Percentiles rank a stretch among this genome's conserved stretches.
These are phyloP conservation scores for Coremacera marginata DNA, from an alignment of 2,888 invertebrate species.

Conservation along the genomic window DNA sequence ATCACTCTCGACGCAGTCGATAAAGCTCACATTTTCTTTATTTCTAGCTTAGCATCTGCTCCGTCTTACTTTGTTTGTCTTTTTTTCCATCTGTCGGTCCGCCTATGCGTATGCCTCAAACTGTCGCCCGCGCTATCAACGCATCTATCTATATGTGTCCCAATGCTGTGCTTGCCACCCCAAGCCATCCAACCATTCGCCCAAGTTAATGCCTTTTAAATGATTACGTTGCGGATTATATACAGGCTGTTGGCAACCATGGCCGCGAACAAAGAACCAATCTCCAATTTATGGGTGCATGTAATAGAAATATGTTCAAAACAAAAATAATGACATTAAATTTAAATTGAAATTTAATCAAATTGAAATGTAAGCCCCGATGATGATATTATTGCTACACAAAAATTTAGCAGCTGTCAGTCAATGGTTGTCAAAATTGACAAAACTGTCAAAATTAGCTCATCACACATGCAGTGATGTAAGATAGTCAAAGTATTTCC, in stretches of 20 bases:
- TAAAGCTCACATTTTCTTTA: constrained; percentile 25
- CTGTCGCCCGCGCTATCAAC: constrained; percentile 10
- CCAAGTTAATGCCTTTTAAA: constrained; percentile 27
- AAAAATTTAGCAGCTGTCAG: not conserved
- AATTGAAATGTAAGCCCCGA: not conserved
- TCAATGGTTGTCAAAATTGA: constrained; percentile 21
- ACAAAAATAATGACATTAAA: not conserved
- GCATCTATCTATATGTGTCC: not conserved
- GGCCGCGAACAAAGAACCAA: not conserved
- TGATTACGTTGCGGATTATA: constrained; percentile 21
- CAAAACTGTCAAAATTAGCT: constrained; percentile 18
- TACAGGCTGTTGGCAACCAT: not conserved
- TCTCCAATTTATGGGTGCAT: not conserved
- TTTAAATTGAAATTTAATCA: not conserved
- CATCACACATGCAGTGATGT: not conserved
- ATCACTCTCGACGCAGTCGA: constrained; percentile 25
- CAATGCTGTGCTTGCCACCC: not conserved
- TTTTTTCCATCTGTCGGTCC: not conserved
- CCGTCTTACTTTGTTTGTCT: not conserved
- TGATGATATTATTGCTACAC: not conserved
- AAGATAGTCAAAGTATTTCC: constrained; percentile 23
- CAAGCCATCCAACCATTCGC: not conserved
- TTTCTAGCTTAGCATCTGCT: constrained; percentile 23
- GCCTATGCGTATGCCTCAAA: not conserved
- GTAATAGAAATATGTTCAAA: not conserved